Percentiles rank a stretch among this genome's conserved stretches.
phyloP scores from a whole-genome alignment of 2,113 vertebrate genomes.

The Leptosomus discolor region DNA sequence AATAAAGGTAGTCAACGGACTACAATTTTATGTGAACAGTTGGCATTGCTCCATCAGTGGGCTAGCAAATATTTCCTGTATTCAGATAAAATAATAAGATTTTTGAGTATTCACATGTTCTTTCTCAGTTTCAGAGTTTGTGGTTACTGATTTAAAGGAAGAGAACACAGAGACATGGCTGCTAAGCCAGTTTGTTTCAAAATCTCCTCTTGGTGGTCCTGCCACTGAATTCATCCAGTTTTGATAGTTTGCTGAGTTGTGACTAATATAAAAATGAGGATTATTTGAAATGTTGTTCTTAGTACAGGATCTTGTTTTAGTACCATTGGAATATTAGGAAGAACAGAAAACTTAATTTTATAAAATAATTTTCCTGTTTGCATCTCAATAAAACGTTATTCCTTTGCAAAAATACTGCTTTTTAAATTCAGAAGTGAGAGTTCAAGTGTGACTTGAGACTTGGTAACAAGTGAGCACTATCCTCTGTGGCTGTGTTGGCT shows the following conservation, averaged over 20 bases:
- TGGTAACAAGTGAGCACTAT: not conserved
- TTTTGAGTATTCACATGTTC: not conserved
- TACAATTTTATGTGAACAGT: accelerated
- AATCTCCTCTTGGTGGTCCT: not conserved
- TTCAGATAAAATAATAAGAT: not conserved
- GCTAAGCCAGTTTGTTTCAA: not conserved
- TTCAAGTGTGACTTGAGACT: not conserved
- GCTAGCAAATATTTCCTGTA: not conserved
- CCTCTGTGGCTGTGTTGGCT: not conserved
- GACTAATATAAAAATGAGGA: not conserved
- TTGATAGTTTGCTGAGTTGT: not conserved
- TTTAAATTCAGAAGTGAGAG: not conserved
- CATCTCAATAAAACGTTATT: not conserved
- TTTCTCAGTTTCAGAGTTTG: not conserved
- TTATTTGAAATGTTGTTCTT: not conserved
- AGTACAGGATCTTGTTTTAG: not conserved
- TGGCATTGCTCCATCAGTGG: not conserved
- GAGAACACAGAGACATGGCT: not conserved
- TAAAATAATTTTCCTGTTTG: not conserved
- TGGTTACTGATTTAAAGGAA: not conserved
- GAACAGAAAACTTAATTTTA: not conserved
- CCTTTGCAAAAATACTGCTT: not conserved
- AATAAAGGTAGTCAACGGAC: not conserved
- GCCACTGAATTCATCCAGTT: not conserved
- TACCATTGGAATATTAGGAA: not conserved